Evolutionary conservation across 2,797 vertebrate genomes (phyloP), one percentile per base, ranked within the genome.

Genomic region (Phrynocephalus vlangalii): DNA sequence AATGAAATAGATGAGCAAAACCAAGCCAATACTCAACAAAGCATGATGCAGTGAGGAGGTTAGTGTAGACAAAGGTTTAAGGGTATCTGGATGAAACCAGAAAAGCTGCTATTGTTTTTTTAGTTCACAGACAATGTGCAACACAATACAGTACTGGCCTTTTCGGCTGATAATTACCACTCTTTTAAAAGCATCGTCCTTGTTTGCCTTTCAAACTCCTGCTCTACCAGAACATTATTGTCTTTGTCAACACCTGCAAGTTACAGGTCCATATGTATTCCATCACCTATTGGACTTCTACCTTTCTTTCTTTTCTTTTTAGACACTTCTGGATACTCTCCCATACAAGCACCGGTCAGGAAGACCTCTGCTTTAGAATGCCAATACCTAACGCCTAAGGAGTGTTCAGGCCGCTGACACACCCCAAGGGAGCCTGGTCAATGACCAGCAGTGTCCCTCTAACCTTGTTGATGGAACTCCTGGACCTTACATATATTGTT

Each of bases 21-120:
- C 56, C 38, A 79, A 95, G 92, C 87, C 93, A 90, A 94, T 94
- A 90, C 86, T 93, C 88, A 88, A 86, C 91, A 77, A 44, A 44
- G 5, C 38, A 44, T 44, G 87, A 92, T 30, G n/a, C 77, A 20
- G 26, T 73, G 89, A 70, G 93, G 82, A 85, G 90, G 86, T 89
- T 87, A 91, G 89, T 83, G 79, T 73, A 94, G 92, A 87, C 88
- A 91, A 71, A 18, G 11, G 78, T 22, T 80, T 79, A 84, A 85
- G 87, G 84, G 72, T 86, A 90, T 90, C 88, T 87, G 90, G 18
- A 83, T 70, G 83, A 82, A 3, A 0, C 80, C 70, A 92, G 88
- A 85, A 88, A 60, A 80, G 28, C n/a, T 82, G 24, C 86, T 86
- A 0, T 16, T 33, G 33, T 68, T 52, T 56, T 33, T 87, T 82